phyloP scores from a whole-genome alignment of 1,140 invertebrate species.

The Lasioglossum baleicum region DNA sequence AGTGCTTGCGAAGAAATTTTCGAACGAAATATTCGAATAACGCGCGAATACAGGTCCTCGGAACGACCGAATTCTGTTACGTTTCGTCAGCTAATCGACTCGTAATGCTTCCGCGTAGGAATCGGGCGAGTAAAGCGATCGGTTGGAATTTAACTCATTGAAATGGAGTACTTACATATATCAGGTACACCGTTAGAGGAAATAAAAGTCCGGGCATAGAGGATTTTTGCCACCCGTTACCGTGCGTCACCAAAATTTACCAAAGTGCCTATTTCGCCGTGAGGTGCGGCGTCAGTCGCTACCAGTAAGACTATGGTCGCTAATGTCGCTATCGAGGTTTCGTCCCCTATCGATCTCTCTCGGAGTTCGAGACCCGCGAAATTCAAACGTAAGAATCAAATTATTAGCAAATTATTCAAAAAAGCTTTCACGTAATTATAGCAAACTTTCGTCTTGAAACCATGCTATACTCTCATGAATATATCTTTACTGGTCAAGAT shows the following conservation, averaged over 20 bases:
- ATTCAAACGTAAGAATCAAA: conserved; percentile 8
- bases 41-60: not conserved
- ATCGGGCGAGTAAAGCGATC: not conserved
- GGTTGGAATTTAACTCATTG: not conserved
- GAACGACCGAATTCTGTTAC: not conserved
- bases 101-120: rapidly evolving
- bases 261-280: not conserved
- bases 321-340: not conserved
- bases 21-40: conserved; percentile 36
- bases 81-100: not conserved
- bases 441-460: no score
- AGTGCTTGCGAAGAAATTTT: not conserved
- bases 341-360: not conserved
- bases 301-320: no score
- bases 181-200: conserved; percentile 5
- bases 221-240: conserved; percentile 15
- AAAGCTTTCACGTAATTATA: no score
- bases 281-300: conserved; percentile 11
- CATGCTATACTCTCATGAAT: no score
- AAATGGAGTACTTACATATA: conserved; percentile 7
- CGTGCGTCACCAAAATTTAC: conserved; percentile 24
- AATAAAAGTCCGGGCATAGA: not conserved
- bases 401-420: no score
- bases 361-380: not conserved
- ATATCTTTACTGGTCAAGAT: no score